These are phyloP conservation scores for Sus cebifrons DNA, from an alignment of 2,797 vertebrate genomes.

Conservation along the genomic window DNA sequence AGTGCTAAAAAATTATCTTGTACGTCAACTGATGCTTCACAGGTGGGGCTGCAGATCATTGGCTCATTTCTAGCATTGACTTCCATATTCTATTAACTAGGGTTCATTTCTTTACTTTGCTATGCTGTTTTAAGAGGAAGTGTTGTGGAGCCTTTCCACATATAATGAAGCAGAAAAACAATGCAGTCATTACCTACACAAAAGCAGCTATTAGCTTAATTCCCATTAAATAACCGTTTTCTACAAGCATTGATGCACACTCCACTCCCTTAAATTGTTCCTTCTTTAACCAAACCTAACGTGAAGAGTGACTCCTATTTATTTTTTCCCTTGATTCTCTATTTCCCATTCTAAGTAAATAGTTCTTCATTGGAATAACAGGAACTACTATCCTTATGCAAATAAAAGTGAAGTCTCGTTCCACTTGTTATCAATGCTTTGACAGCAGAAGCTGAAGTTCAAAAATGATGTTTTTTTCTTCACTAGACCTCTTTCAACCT, in stretches of 20 bases:
- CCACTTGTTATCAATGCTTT: constrained; percentile 53
- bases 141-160: background rate
- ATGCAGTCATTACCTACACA: background rate
- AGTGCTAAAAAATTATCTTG: background rate
- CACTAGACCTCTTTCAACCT: constrained; percentile 64
- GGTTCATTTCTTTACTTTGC: constrained; percentile 5
- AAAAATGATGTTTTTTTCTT: constrained; percentile 53
- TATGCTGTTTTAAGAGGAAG: background rate
- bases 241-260: background rate
- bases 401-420: constrained; percentile 59
- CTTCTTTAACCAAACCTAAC: constrained; percentile 14
- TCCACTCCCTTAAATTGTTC: background rate
- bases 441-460: constrained; percentile 59
- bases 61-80: background rate
- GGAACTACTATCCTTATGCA: background rate
- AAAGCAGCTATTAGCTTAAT: constrained; percentile 42
- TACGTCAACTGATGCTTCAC: background rate
- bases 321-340: background rate
- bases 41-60: background rate
- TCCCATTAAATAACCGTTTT: constrained; percentile 39
- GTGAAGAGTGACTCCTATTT: constrained; percentile 4
- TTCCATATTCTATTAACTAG: constrained; percentile 8
- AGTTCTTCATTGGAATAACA: constrained; percentile 24
- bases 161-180: constrained; percentile 49
- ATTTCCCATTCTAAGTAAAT: background rate